Evolutionary conservation across 2,888 invertebrate genomes (phyloP), one percentile per base, ranked within the genome.

Genomic region (Bombyx huttoni): DNA sequence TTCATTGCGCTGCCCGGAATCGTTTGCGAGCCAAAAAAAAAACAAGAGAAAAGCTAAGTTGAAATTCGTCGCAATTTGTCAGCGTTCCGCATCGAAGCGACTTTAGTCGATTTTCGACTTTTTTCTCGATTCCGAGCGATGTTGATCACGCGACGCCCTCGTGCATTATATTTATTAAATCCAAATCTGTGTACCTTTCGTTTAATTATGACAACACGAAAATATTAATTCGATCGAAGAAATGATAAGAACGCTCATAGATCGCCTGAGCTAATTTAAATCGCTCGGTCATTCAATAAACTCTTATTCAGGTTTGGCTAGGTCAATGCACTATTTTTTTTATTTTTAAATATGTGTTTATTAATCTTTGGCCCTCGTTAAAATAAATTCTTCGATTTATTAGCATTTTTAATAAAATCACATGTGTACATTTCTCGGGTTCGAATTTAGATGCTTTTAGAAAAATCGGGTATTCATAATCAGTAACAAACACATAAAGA

Each of bases 51-150:
- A 57, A 47, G 14, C 35, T 45, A 49, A 46, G 13, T 50, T 78
- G 73, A 79, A 78, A 81, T 75, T 78, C 67, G 67, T 75, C 76
- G 81, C 81, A 75, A 83, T 85, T 86, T 87, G 79, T 85, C 85
- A 85, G 81, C 71, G 75, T 75, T 72, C 74, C 73, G 70, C 75
- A 83, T 81, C 78, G 76, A 74, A 70, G 69, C 69, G 67, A 70
- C 73, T 68, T 79, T 73, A 83, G 79, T 81, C 84, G 78, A 85
- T 72, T 73, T 68, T 63, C 59, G 58, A 60, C 57, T 63, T 81
- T 81, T 85, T 84, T 82, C 71, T 77, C 73, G 68, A 80, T 82
- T 81, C 78, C 68, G 68, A 78, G 75, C 67, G 74, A 77, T 77
- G 77, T 76, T 71, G 71, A 73, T 73, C 87, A 87, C 87, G 87